Conservation (phyloP, 2,888 invertebrate species). For the Charanyca ferruginea region DNA sequence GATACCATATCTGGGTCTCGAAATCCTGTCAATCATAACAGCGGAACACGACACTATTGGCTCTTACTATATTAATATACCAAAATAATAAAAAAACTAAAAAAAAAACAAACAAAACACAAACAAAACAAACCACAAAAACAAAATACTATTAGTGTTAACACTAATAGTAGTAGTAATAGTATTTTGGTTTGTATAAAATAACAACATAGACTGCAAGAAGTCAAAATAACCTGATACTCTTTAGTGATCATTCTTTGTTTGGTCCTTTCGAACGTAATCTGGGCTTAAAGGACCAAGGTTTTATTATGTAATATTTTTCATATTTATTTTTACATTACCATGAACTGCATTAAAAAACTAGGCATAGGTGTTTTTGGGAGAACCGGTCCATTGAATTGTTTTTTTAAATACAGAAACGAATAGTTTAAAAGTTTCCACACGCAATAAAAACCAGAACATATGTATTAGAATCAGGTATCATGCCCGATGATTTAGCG, state of each 20-base stretch:
- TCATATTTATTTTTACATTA: too few species aligned
- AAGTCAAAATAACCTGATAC: too few species aligned
- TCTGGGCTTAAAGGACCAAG: not conserved
- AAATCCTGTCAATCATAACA: slow-evolving; percentile 54
- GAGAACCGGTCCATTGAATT: not conserved
- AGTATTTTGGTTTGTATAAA: too few species aligned
- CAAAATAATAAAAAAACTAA: too few species aligned
- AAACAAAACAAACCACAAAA: too few species aligned
- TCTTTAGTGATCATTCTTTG: too few species aligned
- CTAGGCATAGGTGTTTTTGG: not conserved
- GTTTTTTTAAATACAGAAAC: not conserved
- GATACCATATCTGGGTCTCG: slow-evolving; percentile 57
- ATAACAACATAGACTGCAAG: too few species aligned
- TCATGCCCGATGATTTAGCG: slow-evolving; percentile 60
- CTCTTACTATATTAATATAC: slow-evolving; percentile 15
- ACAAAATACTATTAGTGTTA: too few species aligned
- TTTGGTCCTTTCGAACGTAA: not conserved
- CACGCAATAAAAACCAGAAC: slow-evolving; percentile 16
- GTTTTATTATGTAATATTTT: not conserved
- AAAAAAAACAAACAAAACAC: too few species aligned
- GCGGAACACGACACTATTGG: slow-evolving; percentile 5
- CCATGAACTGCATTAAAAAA: not conserved
- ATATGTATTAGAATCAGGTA: slow-evolving; percentile 38
- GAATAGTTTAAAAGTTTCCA: not conserved
- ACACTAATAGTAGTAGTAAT: too few species aligned